phyloP scores from a whole-genome alignment of 2,888 invertebrate species.

The Parnassius orleans region DNA sequence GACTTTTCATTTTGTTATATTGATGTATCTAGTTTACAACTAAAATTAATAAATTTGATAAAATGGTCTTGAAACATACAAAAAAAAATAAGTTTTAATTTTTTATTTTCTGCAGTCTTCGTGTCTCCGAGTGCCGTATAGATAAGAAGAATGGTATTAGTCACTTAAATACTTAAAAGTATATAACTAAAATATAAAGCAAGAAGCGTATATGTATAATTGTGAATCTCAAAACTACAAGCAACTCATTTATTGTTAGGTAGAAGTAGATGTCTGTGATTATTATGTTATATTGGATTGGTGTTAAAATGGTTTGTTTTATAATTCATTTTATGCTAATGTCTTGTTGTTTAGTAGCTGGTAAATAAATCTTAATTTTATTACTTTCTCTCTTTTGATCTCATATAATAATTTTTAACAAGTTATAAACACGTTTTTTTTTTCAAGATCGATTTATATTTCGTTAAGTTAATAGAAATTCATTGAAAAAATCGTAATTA shows the following conservation, averaged over 20 bases:
- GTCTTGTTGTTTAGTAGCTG: conserved; percentile 31
- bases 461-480: conserved; percentile 16
- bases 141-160: conserved; percentile 52
- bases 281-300: conserved; percentile 52
- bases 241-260: conserved; percentile 58
- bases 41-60: no score
- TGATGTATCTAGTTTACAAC: no score
- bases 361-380: conserved; percentile 21
- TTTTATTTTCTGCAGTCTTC: not conserved
- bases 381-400: conserved; percentile 3
- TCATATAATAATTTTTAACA: conserved; percentile 16
- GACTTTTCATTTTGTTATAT: no score
- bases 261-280: conserved; percentile 73
- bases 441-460: conserved; percentile 18
- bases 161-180: conserved; percentile 41
- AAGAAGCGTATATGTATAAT: conserved; percentile 45
- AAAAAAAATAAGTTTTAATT: no score
- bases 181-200: conserved; percentile 32
- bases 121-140: conserved; percentile 57
- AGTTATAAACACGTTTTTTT: not conserved
- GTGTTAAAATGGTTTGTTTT: conserved; percentile 39
- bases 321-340: conserved; percentile 22
- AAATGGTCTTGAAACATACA: no score
- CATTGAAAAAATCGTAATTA: not conserved
- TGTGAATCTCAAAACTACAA: conserved; percentile 59